Conservation (phyloP, 53 echinoderm and acorn worm genomes). For the Holothuria leucospilota region DNA sequence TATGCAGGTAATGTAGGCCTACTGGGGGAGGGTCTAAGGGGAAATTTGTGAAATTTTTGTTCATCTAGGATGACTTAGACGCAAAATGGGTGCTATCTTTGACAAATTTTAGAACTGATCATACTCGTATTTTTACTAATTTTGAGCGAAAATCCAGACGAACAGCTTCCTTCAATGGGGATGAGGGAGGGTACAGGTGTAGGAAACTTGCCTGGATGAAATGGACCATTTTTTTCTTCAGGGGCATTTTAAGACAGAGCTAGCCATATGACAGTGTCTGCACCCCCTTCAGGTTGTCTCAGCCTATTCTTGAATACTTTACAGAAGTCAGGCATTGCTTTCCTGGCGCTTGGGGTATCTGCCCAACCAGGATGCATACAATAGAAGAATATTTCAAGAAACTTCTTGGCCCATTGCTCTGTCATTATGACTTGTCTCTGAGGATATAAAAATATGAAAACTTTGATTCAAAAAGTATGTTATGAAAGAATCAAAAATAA, state of each 20-base stretch:
- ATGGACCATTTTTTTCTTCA: conserved; percentile 74
- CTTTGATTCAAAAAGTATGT: too few relatives aligned
- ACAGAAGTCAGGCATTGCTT: conserved; percentile 89
- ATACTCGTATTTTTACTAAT: too few relatives aligned
- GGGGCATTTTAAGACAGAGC: conserved; percentile 59
- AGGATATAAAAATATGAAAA: background rate
- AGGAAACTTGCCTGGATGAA: conserved; percentile 80
- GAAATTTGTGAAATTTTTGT: too few relatives aligned
- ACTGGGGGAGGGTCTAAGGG: too few relatives aligned
- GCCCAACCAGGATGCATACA: conserved; percentile 97
- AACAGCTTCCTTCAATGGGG: too few relatives aligned
- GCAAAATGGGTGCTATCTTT: too few relatives aligned
- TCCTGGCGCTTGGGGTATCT: conserved; percentile 80
- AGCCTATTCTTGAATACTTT: conserved; percentile 70
- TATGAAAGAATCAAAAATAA: too few relatives aligned
- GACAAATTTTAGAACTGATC: too few relatives aligned
- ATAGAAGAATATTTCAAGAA: conserved; percentile 77
- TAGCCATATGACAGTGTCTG: conserved; percentile 85
- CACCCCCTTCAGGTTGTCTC: conserved; percentile 85
- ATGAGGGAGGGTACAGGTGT: too few relatives aligned
- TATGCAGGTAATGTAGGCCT: too few relatives aligned
- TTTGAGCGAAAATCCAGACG: too few relatives aligned
- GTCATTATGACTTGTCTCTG: conserved; percentile 95
- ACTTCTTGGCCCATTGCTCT: conserved; percentile 82
- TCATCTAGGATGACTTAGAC: too few relatives aligned